Percentiles rank a stretch among this genome's conserved stretches.
phyloP scores from a whole-genome alignment of 2,797 vertebrate species.

The Pagetopsis macropterus region DNA sequence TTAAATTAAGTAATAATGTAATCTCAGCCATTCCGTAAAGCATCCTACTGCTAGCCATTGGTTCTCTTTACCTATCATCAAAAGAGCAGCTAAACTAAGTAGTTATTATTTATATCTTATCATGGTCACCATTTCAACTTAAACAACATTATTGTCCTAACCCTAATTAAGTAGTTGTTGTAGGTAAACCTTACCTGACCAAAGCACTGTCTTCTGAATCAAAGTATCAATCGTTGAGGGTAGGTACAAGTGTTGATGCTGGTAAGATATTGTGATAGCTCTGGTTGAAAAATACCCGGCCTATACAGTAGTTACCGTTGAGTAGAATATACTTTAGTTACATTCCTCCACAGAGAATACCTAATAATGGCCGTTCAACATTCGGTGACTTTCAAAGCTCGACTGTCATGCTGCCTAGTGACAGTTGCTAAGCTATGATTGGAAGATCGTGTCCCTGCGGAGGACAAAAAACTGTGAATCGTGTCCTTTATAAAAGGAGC shows the following conservation, averaged over 20 bases:
- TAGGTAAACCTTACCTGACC: neutral
- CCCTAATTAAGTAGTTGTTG: neutral
- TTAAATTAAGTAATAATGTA: too few species aligned
- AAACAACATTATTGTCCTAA: neutral
- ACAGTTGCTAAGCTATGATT: neutral
- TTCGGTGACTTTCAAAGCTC: neutral
- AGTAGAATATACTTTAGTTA: too few species aligned
- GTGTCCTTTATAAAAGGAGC: neutral
- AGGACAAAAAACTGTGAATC: neutral
- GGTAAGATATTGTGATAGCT: too few species aligned
- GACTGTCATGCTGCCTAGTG: neutral
- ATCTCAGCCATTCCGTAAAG: too few species aligned
- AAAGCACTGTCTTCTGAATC: too few species aligned
- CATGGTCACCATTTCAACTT: neutral
- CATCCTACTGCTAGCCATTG: neutral
- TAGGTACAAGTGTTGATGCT: too few species aligned
- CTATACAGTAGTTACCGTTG: too few species aligned
- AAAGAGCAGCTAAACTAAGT: neutral
- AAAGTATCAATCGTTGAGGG: too few species aligned
- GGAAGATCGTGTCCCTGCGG: too few species aligned
- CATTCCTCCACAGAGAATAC: too few species aligned
- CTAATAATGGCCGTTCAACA: neutral
- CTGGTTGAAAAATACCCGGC: too few species aligned
- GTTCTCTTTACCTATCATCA: neutral
- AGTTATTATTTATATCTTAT: too few species aligned